Percentiles rank a stretch among this genome's conserved stretches.
phyloP scores from a whole-genome alignment of 53 echinoderm and acorn worm genomes.

The Echinarachnius parma region DNA sequence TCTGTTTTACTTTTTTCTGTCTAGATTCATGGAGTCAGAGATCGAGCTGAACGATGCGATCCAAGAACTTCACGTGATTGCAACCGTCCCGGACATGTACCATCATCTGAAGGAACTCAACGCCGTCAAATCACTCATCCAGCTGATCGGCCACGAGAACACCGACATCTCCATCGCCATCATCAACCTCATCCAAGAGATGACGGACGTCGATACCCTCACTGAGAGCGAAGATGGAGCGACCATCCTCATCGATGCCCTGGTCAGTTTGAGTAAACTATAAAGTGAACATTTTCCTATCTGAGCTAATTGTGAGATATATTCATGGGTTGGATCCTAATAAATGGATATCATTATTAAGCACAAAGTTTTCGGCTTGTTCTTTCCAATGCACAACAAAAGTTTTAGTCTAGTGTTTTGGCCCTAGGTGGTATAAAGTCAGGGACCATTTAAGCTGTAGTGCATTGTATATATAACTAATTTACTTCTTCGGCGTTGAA shows the following conservation, averaged over 20 bases:
- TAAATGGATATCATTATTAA: too few species aligned
- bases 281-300: neutral
- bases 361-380: too few species aligned
- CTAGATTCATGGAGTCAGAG: constrained; percentile 96
- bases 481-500: too few species aligned
- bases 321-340: too few species aligned
- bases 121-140: constrained; percentile 76
- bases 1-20: too few species aligned
- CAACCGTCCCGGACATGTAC: constrained; percentile 92
- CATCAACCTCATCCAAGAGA: constrained; percentile 85
- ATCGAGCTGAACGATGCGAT: constrained; percentile 84
- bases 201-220: constrained; percentile 86
- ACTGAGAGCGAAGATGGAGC: constrained; percentile 93
- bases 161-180: constrained; percentile 92
- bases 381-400: too few species aligned
- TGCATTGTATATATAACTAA: too few species aligned
- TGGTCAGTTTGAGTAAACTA: constrained; percentile 47
- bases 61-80: constrained; percentile 95
- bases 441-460: too few species aligned
- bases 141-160: constrained; percentile 86
- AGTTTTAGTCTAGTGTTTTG: too few species aligned
- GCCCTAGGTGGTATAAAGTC: too few species aligned
- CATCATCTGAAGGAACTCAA: constrained; percentile 83
- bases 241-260: constrained; percentile 76
- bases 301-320: too few species aligned